A percentile compares a stretch with the other conserved stretches of the same genome.
phyloP scores from a whole-genome alignment of 2,113 vertebrate species.

The Dermatemys mawii region DNA sequence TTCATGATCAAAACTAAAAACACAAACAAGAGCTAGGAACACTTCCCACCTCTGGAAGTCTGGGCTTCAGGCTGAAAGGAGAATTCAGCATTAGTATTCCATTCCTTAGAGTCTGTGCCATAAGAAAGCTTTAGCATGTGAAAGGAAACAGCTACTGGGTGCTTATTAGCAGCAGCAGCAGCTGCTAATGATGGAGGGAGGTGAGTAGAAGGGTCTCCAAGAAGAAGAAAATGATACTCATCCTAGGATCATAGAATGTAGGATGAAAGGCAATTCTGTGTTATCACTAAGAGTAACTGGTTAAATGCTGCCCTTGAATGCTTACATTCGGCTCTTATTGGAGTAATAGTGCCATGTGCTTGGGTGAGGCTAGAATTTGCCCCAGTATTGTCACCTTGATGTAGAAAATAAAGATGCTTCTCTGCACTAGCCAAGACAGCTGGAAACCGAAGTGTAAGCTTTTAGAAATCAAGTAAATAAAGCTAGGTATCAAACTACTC shows the following conservation, averaged over 20 bases:
- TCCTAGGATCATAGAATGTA: background rate
- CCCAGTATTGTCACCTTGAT: background rate
- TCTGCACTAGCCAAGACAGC: no score
- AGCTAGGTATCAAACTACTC: background rate
- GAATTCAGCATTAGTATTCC: background rate
- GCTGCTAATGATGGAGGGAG: background rate
- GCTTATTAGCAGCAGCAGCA: background rate
- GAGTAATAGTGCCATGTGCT: background rate
- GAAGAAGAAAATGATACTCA: background rate
- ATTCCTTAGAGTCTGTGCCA: background rate
- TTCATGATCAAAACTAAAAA: background rate
- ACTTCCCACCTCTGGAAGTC: background rate
- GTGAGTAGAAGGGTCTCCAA: background rate
- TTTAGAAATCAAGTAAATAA: background rate
- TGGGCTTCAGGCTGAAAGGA: background rate
- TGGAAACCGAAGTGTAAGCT: background rate
- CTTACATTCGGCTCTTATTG: rapidly evolving
- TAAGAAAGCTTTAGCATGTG: background rate
- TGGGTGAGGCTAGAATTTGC: background rate
- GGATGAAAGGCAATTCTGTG: rapidly evolving
- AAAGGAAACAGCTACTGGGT: background rate
- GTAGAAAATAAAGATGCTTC: background rate
- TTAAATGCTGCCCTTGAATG: background rate
- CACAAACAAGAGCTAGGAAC: background rate
- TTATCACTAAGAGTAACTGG: background rate